Base-by-base conservation (phyloP, 2,113 vertebrate species). In the Burhinus oedicnemus region DNA sequence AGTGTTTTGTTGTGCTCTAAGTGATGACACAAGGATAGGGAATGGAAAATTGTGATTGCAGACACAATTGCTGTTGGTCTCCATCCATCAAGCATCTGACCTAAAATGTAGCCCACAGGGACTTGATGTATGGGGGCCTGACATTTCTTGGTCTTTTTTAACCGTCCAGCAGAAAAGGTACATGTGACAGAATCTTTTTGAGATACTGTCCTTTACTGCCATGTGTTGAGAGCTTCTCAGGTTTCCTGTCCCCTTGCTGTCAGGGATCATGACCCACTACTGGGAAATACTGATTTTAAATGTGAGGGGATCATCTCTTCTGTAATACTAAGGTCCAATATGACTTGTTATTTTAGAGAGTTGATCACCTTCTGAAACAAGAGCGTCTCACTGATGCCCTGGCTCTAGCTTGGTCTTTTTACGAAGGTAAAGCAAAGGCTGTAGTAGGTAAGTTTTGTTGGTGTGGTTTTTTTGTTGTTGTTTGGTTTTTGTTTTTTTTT, bases 351-450 rank as follows among this genome's bases (percentile, higher is more conserved):
- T 97, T 97, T 84, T 96, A 99, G 99, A 99, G 99, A 80, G 97
- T 99, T 51, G 99, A 99, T 96, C 98, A 98, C 71, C 97, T 99
- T 49, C 95, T 99, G 97, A 99, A 99, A 87, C 99, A 99, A 97
- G 99, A 99, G 83, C 98, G 98, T 90, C 99, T 99, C 88, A 98
- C 98, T 8, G 99, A 99, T 98, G 99, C 99, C n/a, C 98, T 99
- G 72, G 98, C 98, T 89, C 98, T 99, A 71, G 99, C 99, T 29
- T 99, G 99, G 99, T 99, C 99, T 42, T 99, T 99, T 95, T 99
- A 99, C 62, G 99, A 99, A 96, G 99, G 99, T 86, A 99, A 99
- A 80, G 99, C 99, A 52, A 99, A 99, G 95, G 99, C 99, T 87
- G 99, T 99, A 52, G 98, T 99, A 71, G 99, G 99, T 99, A 97